These are phyloP conservation scores for Beris chalybata DNA, from an alignment of 2,888 invertebrate species.

Conservation along the genomic window DNA sequence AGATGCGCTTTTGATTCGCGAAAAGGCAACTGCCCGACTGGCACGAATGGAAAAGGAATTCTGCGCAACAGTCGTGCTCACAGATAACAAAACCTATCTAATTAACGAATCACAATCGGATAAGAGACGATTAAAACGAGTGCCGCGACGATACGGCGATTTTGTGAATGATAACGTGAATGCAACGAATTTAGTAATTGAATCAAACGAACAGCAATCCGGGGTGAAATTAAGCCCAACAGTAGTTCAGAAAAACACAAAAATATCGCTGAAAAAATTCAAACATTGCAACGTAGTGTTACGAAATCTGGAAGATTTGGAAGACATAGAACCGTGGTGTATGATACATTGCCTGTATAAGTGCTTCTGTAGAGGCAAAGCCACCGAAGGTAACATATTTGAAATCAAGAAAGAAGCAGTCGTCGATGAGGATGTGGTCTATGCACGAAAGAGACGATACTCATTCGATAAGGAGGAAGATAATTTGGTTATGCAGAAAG, in stretches of 20 bases:
- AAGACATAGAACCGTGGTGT: conserved; percentile 65
- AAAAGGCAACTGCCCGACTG: conserved; percentile 58
- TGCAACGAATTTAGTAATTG: background rate
- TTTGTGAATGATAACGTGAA: conserved; percentile 36
- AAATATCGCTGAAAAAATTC: conserved; percentile 39
- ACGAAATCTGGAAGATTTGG: conserved; percentile 47
- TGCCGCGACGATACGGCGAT: conserved; percentile 65
- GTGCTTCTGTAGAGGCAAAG: conserved; percentile 64
- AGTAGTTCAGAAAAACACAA: background rate
- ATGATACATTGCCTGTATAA: conserved; percentile 68
- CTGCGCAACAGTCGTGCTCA: conserved; percentile 69
- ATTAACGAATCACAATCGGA: conserved; percentile 60
- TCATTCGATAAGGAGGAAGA: conserved; percentile 49
- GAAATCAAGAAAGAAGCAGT: conserved; percentile 42
- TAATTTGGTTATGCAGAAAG: background rate
- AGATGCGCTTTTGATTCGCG: conserved; percentile 52
- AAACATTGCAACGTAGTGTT: conserved; percentile 51
- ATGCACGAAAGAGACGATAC: conserved; percentile 45
- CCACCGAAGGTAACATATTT: conserved; percentile 47
- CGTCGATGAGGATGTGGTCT: conserved; percentile 32
- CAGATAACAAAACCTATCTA: conserved; percentile 66
- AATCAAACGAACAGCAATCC: too few relatives aligned
- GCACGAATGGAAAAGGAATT: conserved; percentile 73
- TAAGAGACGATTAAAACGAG: conserved; percentile 61
- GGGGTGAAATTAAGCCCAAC: background rate